Base-by-base conservation (phyloP, 2,113 vertebrate species). In the Nettapus auritus region DNA sequence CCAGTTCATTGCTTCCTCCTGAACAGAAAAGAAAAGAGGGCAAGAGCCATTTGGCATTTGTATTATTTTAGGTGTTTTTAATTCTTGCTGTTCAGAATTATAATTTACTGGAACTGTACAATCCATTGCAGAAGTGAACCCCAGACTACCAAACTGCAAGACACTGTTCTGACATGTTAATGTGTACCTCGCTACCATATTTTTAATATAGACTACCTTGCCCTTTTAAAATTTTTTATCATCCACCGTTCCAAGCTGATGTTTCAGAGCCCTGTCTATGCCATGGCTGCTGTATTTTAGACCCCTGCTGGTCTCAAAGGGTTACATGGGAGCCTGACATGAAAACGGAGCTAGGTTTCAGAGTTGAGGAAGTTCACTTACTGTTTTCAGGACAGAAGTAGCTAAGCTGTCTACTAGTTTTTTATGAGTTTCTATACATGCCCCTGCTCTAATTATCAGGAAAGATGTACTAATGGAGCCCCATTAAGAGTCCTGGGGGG, bases 181-280 rank as follows among this genome's bases (percentile, higher is more conserved):
- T 3, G 0, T 33, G 3, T 15, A 23, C 10, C 25, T 21, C 36
- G 13, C 12, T 77, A 44, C 22, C 4, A 11, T 17, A 44, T 68
- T 77, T 33, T 28, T 28, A 22, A 16, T 2, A 6, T 34, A 53
- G 90, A 69, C 4, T 16, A 56, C 11, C 22, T 48, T 31, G 36
- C 11, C 3, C 3, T 36, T 4, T 48, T 48, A 21, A 11, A 14
- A 1, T 56, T 87, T 42, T 74, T 17, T 11, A 66, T 18, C 5
- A 20, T 11, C 17, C n/a, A n/a, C 9, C 4, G 4, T 57, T 21
- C 11, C 18, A 56, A 82, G 13, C 48, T 0, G 1, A 13, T 0
- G 0, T 69, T 66, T 48, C 52, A 26, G n/a, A 55, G 23, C 6
- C 3, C 23, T 53, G 19, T 13, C 36, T 50, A 8, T 15, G 3